phyloP scores from a whole-genome alignment of 2,888 invertebrate species.

The Epistrophe grossulariae region DNA sequence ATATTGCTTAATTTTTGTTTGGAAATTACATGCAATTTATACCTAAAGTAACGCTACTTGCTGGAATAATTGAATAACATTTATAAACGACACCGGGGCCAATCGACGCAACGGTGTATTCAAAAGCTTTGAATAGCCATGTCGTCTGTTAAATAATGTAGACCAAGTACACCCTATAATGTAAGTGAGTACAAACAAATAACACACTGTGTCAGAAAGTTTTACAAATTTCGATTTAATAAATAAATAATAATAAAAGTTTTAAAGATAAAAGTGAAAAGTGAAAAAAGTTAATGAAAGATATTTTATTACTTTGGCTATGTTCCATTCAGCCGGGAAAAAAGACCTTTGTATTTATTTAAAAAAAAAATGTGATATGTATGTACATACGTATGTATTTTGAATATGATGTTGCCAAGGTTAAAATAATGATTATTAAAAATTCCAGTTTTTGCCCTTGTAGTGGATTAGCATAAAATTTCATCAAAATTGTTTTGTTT shows the following conservation, averaged over 20 bases:
- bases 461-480: neutral
- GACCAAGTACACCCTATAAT: neutral
- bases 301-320: neutral
- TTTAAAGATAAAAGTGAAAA: neutral
- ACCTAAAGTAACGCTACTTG: neutral
- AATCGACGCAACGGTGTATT: neutral
- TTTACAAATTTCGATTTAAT: no score
- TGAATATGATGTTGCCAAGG: neutral
- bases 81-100: neutral
- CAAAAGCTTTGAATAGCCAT: neutral
- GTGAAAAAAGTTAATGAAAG: neutral
- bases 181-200: neutral
- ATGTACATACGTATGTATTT: neutral
- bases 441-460: neutral
- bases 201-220: neutral
- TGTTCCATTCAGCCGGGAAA: neutral
- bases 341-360: neutral
- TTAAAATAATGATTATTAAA: neutral
- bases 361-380: neutral
- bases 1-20: neutral
- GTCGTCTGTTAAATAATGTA: neutral
- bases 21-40: neutral
- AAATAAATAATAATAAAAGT: no score
- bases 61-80: neutral
- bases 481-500: neutral